Base-by-base conservation (phyloP, 2,888 invertebrate genomes). In the Empis livida region DNA sequence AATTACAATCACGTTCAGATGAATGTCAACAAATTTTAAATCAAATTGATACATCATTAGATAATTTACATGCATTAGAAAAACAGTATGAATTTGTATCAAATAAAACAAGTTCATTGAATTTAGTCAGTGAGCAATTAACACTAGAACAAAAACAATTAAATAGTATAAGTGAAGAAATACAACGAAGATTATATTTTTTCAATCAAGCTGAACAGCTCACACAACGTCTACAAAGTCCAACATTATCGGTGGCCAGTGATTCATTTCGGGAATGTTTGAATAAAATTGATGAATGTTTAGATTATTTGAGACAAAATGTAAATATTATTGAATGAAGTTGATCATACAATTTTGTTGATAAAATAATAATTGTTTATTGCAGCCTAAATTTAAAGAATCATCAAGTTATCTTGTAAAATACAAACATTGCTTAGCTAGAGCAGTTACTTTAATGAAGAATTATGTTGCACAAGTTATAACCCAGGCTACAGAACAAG, bases 121-220 rank as follows among this genome's bases (percentile, higher is more conserved):
- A 96, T 63, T 81, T 79, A 49, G 88, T 90, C 54, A 95, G 95
- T 65, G 93, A 95, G 61, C 88, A 94, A 60, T 71, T 96, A 9
- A 77, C 94, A 51, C 83, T 85, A 2, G 92, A 95, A 62, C 94
- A 94, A 72, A 82, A 80, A 44, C 80, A 84, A 56, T 72, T 96
- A 9, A 86, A 87, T 56, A 77, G 77, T 54, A 80, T 87, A 51
- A 86, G 86, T 53, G 82, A 84, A 52, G 82, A 82, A 47, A 83
- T 96, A 46, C 83, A 84, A 44, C 78, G 82, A 48, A 82, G 84
- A 53, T 68, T 95, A 6, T 80, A 84, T 43, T 89, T 88, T 64
- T 96, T 95, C 63, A 84, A 84, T 47, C 86, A 89, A 66, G 80
- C 90, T 6, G 89, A 90, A 54, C 75, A 79, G 45, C 72, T 91